phyloP scores from a whole-genome alignment of 2,797 vertebrate species.

The Sphenopsis melanotis region DNA sequence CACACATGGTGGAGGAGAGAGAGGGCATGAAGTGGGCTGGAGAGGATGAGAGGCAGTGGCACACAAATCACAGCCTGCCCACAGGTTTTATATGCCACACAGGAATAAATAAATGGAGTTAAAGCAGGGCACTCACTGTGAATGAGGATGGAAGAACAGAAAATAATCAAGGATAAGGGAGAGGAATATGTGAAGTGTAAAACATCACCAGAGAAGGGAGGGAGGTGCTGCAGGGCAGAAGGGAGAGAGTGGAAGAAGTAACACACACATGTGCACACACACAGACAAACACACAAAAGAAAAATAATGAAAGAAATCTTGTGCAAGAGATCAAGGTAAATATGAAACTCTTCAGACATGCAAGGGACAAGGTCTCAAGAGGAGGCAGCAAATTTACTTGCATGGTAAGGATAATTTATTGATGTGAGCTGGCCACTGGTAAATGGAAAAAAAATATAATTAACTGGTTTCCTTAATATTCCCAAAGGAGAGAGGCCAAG shows the following conservation, averaged over 20 bases:
- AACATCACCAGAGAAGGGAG: not conserved
- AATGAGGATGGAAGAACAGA: not conserved
- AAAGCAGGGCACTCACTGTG: not conserved
- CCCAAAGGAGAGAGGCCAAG: conserved; percentile 5
- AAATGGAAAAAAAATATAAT: conserved; percentile 3
- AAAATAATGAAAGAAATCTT: conserved; percentile 1
- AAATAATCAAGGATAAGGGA: not conserved
- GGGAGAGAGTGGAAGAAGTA: not conserved
- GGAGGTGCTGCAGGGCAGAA: not conserved
- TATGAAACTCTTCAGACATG: conserved; percentile 9
- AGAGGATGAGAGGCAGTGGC: not conserved
- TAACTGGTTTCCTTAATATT: conserved; percentile 44
- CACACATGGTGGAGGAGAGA: not conserved
- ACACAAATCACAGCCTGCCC: not conserved
- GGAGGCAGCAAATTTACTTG: not conserved
- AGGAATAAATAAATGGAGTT: not conserved
- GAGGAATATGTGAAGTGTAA: not conserved
- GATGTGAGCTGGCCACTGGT: not conserved
- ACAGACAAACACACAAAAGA: not conserved
- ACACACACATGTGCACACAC: rapidly evolving
- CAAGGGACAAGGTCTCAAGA: not conserved
- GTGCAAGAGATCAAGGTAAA: not conserved
- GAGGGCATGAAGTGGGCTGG: not conserved
- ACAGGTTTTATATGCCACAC: not conserved
- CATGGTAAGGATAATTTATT: conserved; percentile 30